phyloP scores from a whole-genome alignment of 2,113 vertebrate species.

The Ochotona curzoniae region DNA sequence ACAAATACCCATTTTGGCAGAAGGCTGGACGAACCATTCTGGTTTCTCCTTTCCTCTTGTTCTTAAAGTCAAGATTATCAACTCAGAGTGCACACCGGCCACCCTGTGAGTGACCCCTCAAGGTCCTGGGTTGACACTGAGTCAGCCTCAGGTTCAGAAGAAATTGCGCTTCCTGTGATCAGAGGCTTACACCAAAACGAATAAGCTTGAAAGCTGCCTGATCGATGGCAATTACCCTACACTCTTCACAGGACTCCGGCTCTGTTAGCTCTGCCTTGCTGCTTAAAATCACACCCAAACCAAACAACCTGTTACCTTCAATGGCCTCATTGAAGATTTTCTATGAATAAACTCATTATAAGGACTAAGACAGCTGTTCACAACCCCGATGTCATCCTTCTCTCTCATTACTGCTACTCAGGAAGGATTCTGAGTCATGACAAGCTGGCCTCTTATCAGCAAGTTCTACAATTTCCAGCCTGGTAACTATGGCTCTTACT shows the following conservation, averaged over 20 bases:
- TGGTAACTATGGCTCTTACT: neutral
- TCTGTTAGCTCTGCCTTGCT: neutral
- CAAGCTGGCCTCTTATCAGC: neutral
- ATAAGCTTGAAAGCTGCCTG: neutral
- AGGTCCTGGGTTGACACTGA: neutral
- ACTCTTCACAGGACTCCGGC: neutral
- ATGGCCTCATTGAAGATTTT: neutral
- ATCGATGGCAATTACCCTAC: neutral
- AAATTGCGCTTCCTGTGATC: constrained; percentile 37
- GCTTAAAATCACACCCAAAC: neutral
- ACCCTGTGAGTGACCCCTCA: neutral
- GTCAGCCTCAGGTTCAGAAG: neutral
- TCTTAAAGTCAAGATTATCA: neutral
- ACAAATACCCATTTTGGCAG: too few relatives aligned
- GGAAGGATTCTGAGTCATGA: neutral
- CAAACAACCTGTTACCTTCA: neutral
- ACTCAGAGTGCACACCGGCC: neutral
- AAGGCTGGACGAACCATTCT: neutral
- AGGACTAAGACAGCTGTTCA: neutral
- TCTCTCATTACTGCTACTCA: neutral
- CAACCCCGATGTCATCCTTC: neutral
- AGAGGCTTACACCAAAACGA: neutral
- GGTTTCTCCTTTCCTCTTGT: neutral
- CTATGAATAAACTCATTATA: neutral
- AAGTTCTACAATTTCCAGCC: neutral